Base-by-base conservation (phyloP, 2,797 vertebrate genomes). In the Phalanger gymnotis region DNA sequence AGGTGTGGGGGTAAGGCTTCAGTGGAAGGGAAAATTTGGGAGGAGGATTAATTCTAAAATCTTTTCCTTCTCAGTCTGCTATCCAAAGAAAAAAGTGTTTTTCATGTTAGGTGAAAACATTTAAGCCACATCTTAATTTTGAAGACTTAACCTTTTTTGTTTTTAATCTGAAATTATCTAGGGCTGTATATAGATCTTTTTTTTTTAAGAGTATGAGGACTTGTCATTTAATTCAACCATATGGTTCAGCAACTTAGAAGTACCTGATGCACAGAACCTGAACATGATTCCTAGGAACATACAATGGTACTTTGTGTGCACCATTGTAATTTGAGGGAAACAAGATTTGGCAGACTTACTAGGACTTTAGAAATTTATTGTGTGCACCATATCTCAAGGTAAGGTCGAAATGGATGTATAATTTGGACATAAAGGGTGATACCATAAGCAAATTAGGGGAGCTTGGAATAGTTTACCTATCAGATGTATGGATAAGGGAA, bases 161-260 rank as follows among this genome's bases (percentile, higher is more conserved):
- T 96, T 16, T 94, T 56, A 57, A 94, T 66, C 25, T 95, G 31
- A 55, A 89, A 31, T 95, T 94, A 94, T 91, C 53, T 92, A 95
- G 91, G 27, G 2, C 53, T 47, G 93, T 73, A 31, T 94, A 54
- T 53, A 95, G 6, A 95, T 95, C 58, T 47, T n/a, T n/a, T n/a
- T 73, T n/a, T 66, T 52, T 90, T 95, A 90, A 95, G 95, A 96
- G 12, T 22, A 19, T 12, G 51, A 95, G 40, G 28, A 52, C 54
- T 92, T 97, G 94, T 94, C 95, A 93, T 94, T 92, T 93, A 94
- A 95, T 92, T 96, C 58, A 81, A 87, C 93, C 55, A 95, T n/a
- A 89, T 94, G 91, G 57, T 96, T 93, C 54, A 54, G 92, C 93
- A 95, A 0, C 91, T 87, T 93, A 87, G 55, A 52, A 96, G 94